Percentiles rank a stretch among this genome's conserved stretches.
These are phyloP conservation scores for Dilophus febrilis DNA, from an alignment of 2,888 invertebrate species.

Conservation along the genomic window DNA sequence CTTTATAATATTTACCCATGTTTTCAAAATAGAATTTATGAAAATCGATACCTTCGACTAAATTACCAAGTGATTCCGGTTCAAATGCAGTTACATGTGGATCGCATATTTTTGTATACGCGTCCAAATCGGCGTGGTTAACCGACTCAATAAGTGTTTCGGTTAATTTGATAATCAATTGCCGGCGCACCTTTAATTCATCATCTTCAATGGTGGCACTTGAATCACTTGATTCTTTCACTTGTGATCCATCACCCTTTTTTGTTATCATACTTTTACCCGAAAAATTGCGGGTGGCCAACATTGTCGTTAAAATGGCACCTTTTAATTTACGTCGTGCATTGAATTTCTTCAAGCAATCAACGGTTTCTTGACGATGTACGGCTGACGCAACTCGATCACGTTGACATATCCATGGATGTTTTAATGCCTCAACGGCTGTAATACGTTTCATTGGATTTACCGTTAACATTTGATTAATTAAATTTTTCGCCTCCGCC, in stretches of 20 bases:
- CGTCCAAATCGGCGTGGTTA: conserved; percentile 93
- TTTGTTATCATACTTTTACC: conserved; percentile 96
- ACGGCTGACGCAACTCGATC: conserved; percentile 92
- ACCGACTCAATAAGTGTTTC: conserved; percentile 96
- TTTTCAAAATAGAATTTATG: conserved; percentile 99
- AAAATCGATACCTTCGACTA: conserved; percentile 99
- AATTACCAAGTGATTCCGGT: conserved; percentile 95
- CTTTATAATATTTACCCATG: conserved; percentile 78
- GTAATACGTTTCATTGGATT: conserved; percentile 92
- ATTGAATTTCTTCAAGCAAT: conserved; percentile 98
- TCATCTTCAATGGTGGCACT: conserved; percentile 94
- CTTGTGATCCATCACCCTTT: conserved; percentile 93
- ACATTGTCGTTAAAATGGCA: conserved; percentile 98
- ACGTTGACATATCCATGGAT: conserved; percentile 97
- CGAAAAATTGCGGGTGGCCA: conserved; percentile 98
- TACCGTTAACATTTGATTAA: conserved; percentile 93
- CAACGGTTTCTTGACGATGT: conserved; percentile 95
- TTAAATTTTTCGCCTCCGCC: conserved; percentile 92
- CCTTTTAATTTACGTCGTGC: conserved; percentile 90
- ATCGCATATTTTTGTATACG: conserved; percentile 97
- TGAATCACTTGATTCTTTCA: conserved; percentile 98
- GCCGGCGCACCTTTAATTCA: conserved; percentile 85
- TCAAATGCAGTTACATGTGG: conserved; percentile 97
- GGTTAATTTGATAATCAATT: conserved; percentile 97
- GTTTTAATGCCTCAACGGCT: conserved; percentile 86